Conservation (phyloP, 2,113 vertebrate genomes). For the Perca flavescens region DNA sequence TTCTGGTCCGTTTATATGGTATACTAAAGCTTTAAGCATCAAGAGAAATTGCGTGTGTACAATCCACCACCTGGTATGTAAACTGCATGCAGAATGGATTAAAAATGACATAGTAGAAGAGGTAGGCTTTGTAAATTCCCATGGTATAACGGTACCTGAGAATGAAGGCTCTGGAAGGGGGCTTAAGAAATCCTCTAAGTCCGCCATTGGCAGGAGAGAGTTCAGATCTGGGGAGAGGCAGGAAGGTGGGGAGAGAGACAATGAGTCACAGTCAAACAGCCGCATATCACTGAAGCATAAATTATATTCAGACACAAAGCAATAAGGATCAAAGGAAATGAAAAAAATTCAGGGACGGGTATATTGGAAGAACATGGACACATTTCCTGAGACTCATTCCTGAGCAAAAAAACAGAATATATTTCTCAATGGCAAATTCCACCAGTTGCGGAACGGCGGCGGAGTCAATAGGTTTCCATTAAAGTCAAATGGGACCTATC, state of each 20-base stretch:
- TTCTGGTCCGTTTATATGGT: slow-evolving; percentile 21
- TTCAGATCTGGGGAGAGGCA: slow-evolving; percentile 77
- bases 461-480: no score
- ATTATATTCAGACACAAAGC: slow-evolving; percentile 1
- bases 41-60: neutral
- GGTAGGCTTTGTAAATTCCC: neutral
- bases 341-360: neutral
- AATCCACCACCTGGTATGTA: slow-evolving; percentile 27
- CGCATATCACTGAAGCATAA: slow-evolving; percentile 8
- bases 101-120: slow-evolving; percentile 2
- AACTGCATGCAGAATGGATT: slow-evolving; percentile 36
- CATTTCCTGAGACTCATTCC: neutral
- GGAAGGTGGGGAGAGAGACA: slow-evolving; percentile 2
- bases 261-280: slow-evolving; percentile 5
- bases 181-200: slow-evolving; percentile 82
- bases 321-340: neutral
- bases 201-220: slow-evolving; percentile 67
- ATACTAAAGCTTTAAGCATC: neutral
- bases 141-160: slow-evolving; percentile 81
- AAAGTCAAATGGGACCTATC: no score
- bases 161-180: slow-evolving; percentile 87
- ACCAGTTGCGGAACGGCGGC: no score
- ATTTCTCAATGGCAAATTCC: neutral
- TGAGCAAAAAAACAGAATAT: neutral
- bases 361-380: neutral